phyloP scores from a whole-genome alignment of 2,888 invertebrate genomes.

The Drosophila kambysellisi region DNA sequence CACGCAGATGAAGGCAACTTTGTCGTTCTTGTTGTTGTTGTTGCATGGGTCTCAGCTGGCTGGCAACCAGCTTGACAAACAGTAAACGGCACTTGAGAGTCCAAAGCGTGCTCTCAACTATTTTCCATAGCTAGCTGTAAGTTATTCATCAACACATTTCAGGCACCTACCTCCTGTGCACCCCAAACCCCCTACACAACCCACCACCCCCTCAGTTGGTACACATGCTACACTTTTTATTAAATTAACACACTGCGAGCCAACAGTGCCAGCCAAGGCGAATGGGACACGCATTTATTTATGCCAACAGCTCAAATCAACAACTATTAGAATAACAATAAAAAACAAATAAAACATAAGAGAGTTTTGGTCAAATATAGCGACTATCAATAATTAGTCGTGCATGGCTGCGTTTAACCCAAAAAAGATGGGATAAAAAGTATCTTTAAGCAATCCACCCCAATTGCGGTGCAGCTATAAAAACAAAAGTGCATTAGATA shows the following conservation, averaged over 20 bases:
- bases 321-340: conserved; percentile 24
- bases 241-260: conserved; percentile 65
- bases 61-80: conserved; percentile 35
- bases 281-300: conserved; percentile 66
- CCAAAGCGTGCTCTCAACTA: conserved; percentile 43
- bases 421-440: conserved; percentile 1
- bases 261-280: conserved; percentile 52
- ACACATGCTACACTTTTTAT: conserved; percentile 61
- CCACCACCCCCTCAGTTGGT: background rate
- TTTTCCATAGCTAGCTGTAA: conserved; percentile 39
- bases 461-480: conserved; percentile 4
- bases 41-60: conserved; percentile 22
- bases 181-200: background rate
- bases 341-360: conserved; percentile 43
- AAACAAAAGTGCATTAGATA: conserved; percentile 30
- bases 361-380: conserved; percentile 8
- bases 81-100: conserved; percentile 23
- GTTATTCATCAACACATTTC: conserved; percentile 33
- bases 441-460: background rate
- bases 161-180: background rate
- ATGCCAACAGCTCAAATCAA: conserved; percentile 46
- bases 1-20: conserved; percentile 26
- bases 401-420: conserved; percentile 35
- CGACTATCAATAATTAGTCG: conserved; percentile 35
- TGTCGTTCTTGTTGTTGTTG: conserved; percentile 1